These are phyloP conservation scores for Lasius platythorax DNA, from an alignment of 2,888 invertebrate species.

Conservation along the genomic window DNA sequence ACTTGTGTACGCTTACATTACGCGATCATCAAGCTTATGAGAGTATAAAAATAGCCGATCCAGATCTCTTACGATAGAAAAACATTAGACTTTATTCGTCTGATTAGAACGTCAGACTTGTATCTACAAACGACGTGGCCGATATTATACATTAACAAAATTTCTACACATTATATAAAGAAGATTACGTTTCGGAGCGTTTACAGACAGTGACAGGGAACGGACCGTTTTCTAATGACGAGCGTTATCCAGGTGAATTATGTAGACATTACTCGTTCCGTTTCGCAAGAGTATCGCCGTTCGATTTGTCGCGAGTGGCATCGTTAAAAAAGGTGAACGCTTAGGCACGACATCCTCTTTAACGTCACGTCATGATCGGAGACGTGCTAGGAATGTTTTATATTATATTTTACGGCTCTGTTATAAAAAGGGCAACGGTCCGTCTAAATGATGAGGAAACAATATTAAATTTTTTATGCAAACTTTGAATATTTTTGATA, in stretches of 20 bases:
- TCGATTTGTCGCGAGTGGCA: conserved; percentile 28
- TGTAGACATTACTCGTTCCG: background rate
- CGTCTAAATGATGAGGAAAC: background rate
- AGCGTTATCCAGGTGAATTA: conserved; percentile 37
- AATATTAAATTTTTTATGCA: conserved; percentile 2
- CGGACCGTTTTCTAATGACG: conserved; percentile 20
- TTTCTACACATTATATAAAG: conserved; percentile 31
- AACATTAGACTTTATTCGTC: background rate
- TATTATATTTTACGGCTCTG: background rate
- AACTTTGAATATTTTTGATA: background rate
- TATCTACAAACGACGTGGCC: background rate
- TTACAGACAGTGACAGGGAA: background rate
- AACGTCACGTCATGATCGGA: background rate
- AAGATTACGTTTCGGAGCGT: conserved; percentile 18
- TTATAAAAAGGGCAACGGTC: background rate
- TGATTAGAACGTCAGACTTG: background rate
- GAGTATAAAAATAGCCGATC: background rate
- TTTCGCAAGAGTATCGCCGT: conserved; percentile 41
- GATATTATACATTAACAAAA: conserved; percentile 20
- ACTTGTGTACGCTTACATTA: background rate
- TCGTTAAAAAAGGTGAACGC: conserved; percentile 32
- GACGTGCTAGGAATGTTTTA: conserved; percentile 29
- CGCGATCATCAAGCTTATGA: background rate
- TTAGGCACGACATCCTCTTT: conserved; percentile 17
- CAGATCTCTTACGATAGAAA: background rate